Base-by-base conservation (phyloP, 2,888 invertebrate species). In the Ochropleura plecta region DNA sequence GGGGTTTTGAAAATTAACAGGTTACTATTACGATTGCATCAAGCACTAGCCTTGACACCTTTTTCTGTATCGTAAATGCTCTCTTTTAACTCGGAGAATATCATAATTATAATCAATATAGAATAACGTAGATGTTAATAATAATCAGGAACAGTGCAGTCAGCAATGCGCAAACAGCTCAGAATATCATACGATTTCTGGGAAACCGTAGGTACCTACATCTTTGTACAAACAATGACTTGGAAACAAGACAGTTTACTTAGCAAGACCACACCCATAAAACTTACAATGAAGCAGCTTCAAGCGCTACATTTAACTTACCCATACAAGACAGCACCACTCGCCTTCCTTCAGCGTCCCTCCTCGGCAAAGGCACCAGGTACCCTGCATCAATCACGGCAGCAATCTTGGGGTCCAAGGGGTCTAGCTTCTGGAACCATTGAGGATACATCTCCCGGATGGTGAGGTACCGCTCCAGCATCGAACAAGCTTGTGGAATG, bases 401-500 rank as follows among this genome's bases (percentile, higher is more conserved):
- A 40, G 97, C 97, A 78, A 99, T 96, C 69, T 97, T 97, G 0
- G 98, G 97, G 91, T 99, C 98, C 76, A 98, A 96, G 70, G 98
- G 97, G 89, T 98, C 98, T 67, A 99, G 95, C 76, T 98, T 98
- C 86, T 97, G 97, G 95, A 99, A 99, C 98, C 99, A 99, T 69
- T 98, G 97, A 0, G 99, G 98, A 90, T 98, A 98, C 88, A 98
- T 96, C 92, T 98, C 98, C 9, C 99, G 97, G 84, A 99, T 98
- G 49, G 98, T 98, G 73, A 99, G 96, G 93, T 99, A 99, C 67
- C 98, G 97, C 92, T 99, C 98, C 84, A 99, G 94, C 97, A 99
- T 98, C 81, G 98, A 98, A 88, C 98, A 98, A 0, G 99, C 98
- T 92, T 98, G 97, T 0, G 98, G 98, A 40, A 99, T 97, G 53